Evolutionary conservation across 2,113 vertebrate species (phyloP), one percentile per base, ranked within the genome.

Genomic region (Ia io): DNA sequence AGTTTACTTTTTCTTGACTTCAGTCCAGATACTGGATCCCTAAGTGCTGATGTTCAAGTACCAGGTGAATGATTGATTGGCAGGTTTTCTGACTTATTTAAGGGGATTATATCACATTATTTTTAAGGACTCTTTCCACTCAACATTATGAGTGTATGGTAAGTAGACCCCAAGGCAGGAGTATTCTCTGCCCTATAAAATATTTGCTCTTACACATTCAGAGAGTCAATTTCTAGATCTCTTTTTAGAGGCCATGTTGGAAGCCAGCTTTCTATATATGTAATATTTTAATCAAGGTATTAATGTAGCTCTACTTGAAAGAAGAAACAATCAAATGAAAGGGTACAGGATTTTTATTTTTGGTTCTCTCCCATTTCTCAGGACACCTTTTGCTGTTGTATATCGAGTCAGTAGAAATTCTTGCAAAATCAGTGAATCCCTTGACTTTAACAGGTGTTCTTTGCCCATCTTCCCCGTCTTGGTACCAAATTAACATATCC

Each of bases 251-350:
- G 37, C 44, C n/a, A 11, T 74, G 28, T 73, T 88, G 78, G 63
- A 93, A 96, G 56, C 53, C 61, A 56, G 35, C 9, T 93, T 42
- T n/a, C 40, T 83, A 51, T 93, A 25, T 91, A 74, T 40, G 47
- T 93, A 59, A 71, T 42, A 51, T 74, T 96, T 95, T 93, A 51
- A 97, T 96, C 74, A 65, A 91, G 61, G 65, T 79, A 44, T 83
- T 37, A 69, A 25, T 59, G 13, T n/a, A 69, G 1, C 23, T 86
- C 9, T 83, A 25, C 44, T 79, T 87, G 69, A 73, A 37, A 56
- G 67, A 51, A 83, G 37, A 56, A 79, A 87, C 74, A 32, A 56
- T 42, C 37, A 77, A 88, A 82, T 59, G 16, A 37, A 90, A 84
- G 22, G 42, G 47, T 40, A 40, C 76, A 77, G n/a, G 74, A 13